Evolutionary conservation across 2,888 invertebrate species (phyloP).

Genomic region (Spicauda simplicius): DNA sequence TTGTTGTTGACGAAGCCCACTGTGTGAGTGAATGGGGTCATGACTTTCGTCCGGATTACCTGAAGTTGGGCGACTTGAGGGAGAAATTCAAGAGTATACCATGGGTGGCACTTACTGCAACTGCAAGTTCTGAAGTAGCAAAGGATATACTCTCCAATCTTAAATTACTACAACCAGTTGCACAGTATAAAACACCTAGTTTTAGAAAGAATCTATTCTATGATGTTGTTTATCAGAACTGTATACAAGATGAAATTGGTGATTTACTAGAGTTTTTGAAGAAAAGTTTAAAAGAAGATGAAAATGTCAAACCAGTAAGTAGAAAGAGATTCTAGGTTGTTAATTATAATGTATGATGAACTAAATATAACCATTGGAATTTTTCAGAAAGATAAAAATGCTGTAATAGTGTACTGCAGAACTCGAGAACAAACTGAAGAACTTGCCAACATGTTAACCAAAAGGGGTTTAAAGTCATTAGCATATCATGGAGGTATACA

Average conservation of each 20-base stretch:
- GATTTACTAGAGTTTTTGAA: conserved; percentile 91
- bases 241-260: conserved; percentile 91
- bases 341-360: background rate
- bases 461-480: conserved; percentile 89
- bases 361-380: conserved; percentile 5
- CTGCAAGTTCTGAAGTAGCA: conserved; percentile 92
- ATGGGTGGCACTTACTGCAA: conserved; percentile 98
- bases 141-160: conserved; percentile 93
- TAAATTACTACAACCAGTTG: conserved; percentile 87
- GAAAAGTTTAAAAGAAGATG: conserved; percentile 86
- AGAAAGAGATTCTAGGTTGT: conserved; percentile 8
- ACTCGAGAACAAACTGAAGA: conserved; percentile 96
- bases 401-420: conserved; percentile 97
- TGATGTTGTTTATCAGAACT: conserved; percentile 95
- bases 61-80: conserved; percentile 90
- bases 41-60: conserved; percentile 97
- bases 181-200: conserved; percentile 92
- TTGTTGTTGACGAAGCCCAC: conserved; percentile 99
- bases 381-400: conserved; percentile 83
- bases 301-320: conserved; percentile 79
- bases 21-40: conserved; percentile 99
- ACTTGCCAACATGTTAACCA: conserved; percentile 90
- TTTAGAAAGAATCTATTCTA: conserved; percentile 97
- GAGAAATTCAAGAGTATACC: conserved; percentile 88
- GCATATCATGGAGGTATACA: conserved; percentile 94